Percentiles rank a stretch among this genome's conserved stretches.
phyloP scores from a whole-genome alignment of 1,140 invertebrate species.

The Episyrphus balteatus region DNA sequence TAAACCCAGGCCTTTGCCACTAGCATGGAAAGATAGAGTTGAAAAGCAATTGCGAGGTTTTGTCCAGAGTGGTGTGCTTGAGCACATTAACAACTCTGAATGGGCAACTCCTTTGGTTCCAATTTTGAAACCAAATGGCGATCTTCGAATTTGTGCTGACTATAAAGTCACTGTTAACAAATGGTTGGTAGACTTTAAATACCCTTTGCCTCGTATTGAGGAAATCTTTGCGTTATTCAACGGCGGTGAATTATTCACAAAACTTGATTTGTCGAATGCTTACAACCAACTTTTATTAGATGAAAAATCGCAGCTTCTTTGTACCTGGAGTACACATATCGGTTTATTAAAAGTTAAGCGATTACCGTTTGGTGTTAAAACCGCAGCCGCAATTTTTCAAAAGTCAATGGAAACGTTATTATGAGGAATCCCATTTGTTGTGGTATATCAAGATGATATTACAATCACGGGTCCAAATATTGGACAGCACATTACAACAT shows the following conservation, averaged over 20 bases:
- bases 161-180: constrained; percentile 34
- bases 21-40: constrained; percentile 13
- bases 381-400: constrained; percentile 36
- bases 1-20: constrained; percentile 4
- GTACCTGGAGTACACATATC: constrained; percentile 14
- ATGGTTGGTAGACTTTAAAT: constrained; percentile 23
- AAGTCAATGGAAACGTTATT: constrained; percentile 31
- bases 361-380: constrained; percentile 14
- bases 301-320: constrained; percentile 10
- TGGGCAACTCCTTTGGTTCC: constrained; percentile 21
- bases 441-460: constrained; percentile 32
- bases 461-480: constrained; percentile 16
- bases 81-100: constrained; percentile 8
- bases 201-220: constrained; percentile 28
- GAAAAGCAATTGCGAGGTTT: constrained; percentile 13
- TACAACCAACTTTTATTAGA: constrained; percentile 33
- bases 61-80: constrained; percentile 7
- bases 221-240: constrained; percentile 23
- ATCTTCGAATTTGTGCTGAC: constrained; percentile 32
- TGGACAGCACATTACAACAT: constrained; percentile 14
- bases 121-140: constrained; percentile 13
- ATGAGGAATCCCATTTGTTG: constrained; percentile 10
- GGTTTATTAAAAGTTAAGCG: constrained; percentile 20
- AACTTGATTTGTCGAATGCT: constrained; percentile 33
- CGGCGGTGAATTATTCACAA: constrained; percentile 19